Evolutionary conservation across 1,140 invertebrate species (phyloP).

Genomic region (Pteromalus puparum): DNA sequence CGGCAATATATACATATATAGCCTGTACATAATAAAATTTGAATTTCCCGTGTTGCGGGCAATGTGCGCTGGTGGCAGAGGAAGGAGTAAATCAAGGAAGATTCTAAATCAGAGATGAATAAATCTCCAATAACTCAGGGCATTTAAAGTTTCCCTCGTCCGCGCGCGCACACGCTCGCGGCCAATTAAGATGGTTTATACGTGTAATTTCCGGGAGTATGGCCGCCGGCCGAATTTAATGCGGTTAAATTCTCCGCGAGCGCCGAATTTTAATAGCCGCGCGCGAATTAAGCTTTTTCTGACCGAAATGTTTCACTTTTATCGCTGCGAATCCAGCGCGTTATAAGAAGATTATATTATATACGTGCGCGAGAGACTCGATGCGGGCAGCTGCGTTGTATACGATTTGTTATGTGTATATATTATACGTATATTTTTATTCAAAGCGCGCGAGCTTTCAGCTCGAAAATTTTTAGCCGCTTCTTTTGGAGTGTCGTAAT

Average conservation of each 20-base stretch:
- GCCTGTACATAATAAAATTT: not conserved
- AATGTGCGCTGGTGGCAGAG: no score
- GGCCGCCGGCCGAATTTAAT: slow-evolving; percentile 5
- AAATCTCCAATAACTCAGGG: slow-evolving; percentile 19
- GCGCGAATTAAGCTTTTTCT: slow-evolving; percentile 28
- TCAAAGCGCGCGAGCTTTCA: not conserved
- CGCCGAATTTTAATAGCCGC: slow-evolving; percentile 23
- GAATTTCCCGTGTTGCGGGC: not conserved
- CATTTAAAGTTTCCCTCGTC: slow-evolving; percentile 3
- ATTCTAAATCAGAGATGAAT: slow-evolving; percentile 18
- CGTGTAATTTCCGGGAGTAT: slow-evolving; percentile 11
- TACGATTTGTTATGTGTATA: not conserved
- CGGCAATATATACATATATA: not conserved
- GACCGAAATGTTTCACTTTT: slow-evolving; percentile 32
- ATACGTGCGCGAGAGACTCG: not conserved
- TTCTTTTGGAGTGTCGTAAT: not conserved
- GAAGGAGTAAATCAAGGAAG: not conserved
- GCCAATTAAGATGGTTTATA: slow-evolving; percentile 39
- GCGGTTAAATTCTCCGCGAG: not conserved
- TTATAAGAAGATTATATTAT: slow-evolving; percentile 10
- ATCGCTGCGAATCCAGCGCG: not conserved
- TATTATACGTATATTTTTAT: no score
- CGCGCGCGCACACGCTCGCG: not conserved
- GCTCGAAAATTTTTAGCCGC: not conserved
- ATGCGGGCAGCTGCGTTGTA: no score